These are phyloP conservation scores for Prunella fulvescens DNA, from an alignment of 2,113 vertebrate genomes.

Conservation along the genomic window DNA sequence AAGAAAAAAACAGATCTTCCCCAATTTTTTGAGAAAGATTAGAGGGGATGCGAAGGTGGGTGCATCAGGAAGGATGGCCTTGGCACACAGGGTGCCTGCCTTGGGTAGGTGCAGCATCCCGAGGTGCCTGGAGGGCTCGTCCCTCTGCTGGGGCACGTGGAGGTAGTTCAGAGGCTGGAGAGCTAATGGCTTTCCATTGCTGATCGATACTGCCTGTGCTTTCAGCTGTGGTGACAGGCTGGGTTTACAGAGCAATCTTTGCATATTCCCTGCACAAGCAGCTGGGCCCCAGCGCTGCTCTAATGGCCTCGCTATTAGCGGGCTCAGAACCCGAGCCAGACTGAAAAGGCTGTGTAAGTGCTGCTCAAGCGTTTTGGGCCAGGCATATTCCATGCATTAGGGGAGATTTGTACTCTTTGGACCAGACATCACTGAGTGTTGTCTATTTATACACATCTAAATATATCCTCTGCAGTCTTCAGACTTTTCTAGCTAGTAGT, in stretches of 20 bases:
- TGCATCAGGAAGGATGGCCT: background rate
- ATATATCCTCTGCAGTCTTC: constrained; percentile 49
- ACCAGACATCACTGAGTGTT: constrained; percentile 45
- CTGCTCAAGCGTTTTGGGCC: background rate
- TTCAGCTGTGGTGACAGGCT: constrained; percentile 20
- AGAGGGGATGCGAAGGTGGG: accelerated
- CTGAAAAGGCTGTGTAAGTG: constrained; percentile 28
- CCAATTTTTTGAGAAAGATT: background rate
- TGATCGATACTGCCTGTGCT: constrained; percentile 35
- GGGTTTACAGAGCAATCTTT: constrained; percentile 10
- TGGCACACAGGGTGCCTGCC: background rate
- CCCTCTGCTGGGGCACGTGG: accelerated
- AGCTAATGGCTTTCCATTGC: constrained; percentile 15
- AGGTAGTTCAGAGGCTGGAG: background rate
- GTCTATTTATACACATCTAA: constrained; percentile 54
- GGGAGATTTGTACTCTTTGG: constrained; percentile 36
- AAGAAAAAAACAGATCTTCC: background rate
- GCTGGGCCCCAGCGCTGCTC: background rate
- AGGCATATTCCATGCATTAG: constrained; percentile 19
- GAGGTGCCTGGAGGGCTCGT: background rate
- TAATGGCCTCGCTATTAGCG: constrained; percentile 35
- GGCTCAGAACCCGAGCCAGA: constrained; percentile 4
- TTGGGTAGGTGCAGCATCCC: background rate
- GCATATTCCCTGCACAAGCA: constrained; percentile 43
- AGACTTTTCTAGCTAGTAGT: constrained; percentile 45